Percentiles rank a stretch among this genome's conserved stretches.
Evolutionary conservation across 2,888 invertebrate genomes (phyloP).

Genomic region (Eudemis profundana): DNA sequence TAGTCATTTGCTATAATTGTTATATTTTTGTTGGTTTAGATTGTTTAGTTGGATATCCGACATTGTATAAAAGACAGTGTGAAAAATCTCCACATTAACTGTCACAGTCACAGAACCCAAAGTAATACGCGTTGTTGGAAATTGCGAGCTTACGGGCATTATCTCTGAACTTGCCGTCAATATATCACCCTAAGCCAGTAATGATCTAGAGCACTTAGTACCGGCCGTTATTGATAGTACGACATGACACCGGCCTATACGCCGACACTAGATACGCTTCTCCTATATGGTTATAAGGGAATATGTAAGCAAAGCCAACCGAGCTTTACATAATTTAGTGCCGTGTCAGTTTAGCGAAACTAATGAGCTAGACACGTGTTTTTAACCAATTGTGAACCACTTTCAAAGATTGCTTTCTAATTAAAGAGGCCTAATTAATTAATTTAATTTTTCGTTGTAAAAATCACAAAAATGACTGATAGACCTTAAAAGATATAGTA

Average conservation of each 20-base stretch:
- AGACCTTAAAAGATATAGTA: too few relatives aligned
- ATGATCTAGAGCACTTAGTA: constrained; percentile 67
- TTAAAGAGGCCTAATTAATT: too few relatives aligned
- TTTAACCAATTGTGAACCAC: neutral
- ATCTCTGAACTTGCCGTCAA: constrained; percentile 64
- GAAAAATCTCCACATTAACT: constrained; percentile 11
- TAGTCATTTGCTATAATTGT: too few relatives aligned
- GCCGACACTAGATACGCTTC: constrained; percentile 8
- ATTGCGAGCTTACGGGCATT: constrained; percentile 58
- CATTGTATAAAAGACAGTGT: neutral
- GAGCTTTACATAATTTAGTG: neutral
- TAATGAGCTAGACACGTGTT: neutral
- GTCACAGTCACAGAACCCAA: constrained; percentile 46
- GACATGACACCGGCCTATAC: constrained; percentile 49
- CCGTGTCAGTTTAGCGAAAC: neutral
- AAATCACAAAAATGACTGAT: too few relatives aligned
- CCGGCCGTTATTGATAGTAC: constrained; percentile 61
- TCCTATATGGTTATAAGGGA: neutral
- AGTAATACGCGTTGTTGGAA: constrained; percentile 53
- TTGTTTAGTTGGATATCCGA: too few relatives aligned
- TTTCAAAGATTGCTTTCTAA: neutral
- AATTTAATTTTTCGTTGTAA: too few relatives aligned
- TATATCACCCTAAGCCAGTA: constrained; percentile 68
- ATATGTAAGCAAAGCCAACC: neutral
- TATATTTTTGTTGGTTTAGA: too few relatives aligned